Evolutionary conservation across 1,140 invertebrate genomes (phyloP), one percentile per base, ranked within the genome.

Genomic region (Drosophila rhopaloa): DNA sequence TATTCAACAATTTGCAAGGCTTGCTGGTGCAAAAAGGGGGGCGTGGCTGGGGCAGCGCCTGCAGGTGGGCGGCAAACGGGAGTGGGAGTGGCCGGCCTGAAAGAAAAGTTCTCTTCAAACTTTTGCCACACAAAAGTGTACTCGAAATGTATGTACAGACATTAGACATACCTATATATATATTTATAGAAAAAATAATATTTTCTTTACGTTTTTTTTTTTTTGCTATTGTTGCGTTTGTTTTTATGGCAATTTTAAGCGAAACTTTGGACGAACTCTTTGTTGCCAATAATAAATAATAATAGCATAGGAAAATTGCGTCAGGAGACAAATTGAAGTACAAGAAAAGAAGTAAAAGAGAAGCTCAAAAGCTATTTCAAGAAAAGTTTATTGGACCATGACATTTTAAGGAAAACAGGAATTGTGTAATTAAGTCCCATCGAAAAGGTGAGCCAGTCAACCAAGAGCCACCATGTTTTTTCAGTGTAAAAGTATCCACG

Each of bases 1-100:
- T 88, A 89, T 88, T 88, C 76, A 83, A 88, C 83, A 88, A 88
- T 86, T 86, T 86, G 83, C 65, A 54, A 68, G 75, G 74, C 56
- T 47, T 38, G 46, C 35, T 50, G 60, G 66, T 63, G 68, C 48
- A 37, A n/a, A 54, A 70, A 51, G 14, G 14, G 37, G 44, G 10
- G 29, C 16, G 13, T 2, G 35, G 43, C 13, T 14, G 24, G 56
- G 47, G 13, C 29, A 35, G 59, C 35, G 41, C 32, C 43, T 48
- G 32, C 32, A 46, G 62, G 35, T 40, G 43, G 40, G 32, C 32
- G 59, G 35, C 62, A 29, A 16, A 16, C 35, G 10, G 19, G 24
- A 48, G 44, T 19, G 57, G 44, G 35, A 43, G 37, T 46, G 56
- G 44, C 51, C 48, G 48, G 50, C 66, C 40, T 37, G 57, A 32